Conservation (phyloP, 2,113 vertebrate genomes). For the Orthochromis indermauri region DNA sequence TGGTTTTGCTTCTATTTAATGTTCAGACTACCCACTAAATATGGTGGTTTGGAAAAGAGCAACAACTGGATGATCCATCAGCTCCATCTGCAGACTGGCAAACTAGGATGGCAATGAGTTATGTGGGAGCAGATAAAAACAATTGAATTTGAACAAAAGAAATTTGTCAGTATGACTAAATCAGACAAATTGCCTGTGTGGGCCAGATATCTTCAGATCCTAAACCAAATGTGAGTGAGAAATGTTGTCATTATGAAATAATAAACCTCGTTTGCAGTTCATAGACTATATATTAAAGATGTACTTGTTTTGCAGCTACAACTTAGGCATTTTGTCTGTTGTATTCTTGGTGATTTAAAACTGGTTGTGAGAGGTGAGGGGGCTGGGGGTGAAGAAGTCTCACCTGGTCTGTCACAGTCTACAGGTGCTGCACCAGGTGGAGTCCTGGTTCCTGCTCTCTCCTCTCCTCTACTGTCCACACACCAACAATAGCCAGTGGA, state of each 20-base stretch:
- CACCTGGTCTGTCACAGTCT: slow-evolving; percentile 71
- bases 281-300: not conserved
- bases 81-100: not conserved
- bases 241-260: not conserved
- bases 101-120: not conserved
- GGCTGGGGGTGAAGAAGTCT: not conserved
- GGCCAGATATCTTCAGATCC: not conserved
- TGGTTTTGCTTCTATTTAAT: not conserved
- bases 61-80: not conserved
- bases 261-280: not conserved
- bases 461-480: slow-evolving; percentile 71
- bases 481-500: slow-evolving; percentile 84
- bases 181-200: not conserved
- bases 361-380: not conserved
- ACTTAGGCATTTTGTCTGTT: not conserved
- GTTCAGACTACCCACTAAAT: not conserved
- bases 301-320: not conserved
- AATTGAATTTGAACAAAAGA: not conserved
- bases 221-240: not conserved
- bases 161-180: not conserved
- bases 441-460: slow-evolving; percentile 74
- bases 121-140: not conserved
- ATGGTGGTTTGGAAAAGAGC: not conserved
- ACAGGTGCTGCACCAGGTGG: slow-evolving; percentile 46
- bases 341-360: not conserved